A percentile compares a stretch with the other conserved stretches of the same genome.
These are phyloP conservation scores for Antechinus flavipes DNA, from an alignment of 2,113 vertebrate species.

Conservation along the genomic window DNA sequence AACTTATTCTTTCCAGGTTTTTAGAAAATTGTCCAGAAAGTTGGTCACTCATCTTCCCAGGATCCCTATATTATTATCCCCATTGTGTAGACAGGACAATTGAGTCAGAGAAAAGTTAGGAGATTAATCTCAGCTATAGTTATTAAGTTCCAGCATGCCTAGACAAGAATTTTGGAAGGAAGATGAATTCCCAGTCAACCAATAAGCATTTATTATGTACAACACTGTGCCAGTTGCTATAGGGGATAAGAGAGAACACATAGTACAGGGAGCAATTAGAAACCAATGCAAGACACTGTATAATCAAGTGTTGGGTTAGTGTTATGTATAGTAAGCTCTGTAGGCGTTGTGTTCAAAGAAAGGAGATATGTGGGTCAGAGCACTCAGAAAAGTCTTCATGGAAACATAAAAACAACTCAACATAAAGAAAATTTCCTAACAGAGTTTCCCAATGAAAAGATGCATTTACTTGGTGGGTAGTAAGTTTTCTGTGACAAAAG, in stretches of 20 bases:
- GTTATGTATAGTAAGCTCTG: not conserved
- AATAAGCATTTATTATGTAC: not conserved
- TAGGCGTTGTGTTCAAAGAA: not conserved
- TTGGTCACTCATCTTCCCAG: not conserved
- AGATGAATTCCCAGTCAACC: not conserved
- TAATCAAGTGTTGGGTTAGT: not conserved
- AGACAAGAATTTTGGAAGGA: not conserved
- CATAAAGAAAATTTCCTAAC: not conserved
- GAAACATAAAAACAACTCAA: not conserved
- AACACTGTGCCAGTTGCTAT: not conserved
- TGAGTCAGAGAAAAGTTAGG: not conserved
- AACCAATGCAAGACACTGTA: slow-evolving; percentile 2
- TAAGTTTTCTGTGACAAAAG: not conserved
- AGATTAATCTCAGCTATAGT: not conserved
- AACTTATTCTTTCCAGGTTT: not conserved
- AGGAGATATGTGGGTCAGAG: not conserved
- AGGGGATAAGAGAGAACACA: not conserved
- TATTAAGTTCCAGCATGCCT: not conserved
- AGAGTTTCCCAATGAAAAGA: not conserved
- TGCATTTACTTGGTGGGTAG: not conserved
- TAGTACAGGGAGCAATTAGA: not conserved
- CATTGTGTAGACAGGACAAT: not conserved
- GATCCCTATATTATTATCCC: not conserved
- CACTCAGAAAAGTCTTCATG: not conserved
- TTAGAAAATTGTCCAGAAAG: not conserved